A percentile compares a stretch with the other conserved stretches of the same genome.
Evolutionary conservation across 2,797 vertebrate species (phyloP).

Genomic region (Myioborus miniatus): DNA sequence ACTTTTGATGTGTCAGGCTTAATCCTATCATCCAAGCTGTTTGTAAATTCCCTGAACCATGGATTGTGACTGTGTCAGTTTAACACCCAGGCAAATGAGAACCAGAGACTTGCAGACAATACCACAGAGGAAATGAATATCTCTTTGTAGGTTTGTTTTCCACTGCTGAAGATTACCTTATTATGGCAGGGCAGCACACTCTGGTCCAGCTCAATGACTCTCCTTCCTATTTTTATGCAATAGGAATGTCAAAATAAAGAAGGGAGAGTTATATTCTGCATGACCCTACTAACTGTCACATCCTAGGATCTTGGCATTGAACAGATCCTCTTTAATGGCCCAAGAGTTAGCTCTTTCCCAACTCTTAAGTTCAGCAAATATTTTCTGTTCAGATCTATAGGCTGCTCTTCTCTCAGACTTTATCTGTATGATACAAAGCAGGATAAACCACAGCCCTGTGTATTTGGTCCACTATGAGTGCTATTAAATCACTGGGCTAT

Average conservation of each 20-base stretch:
- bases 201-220: not conserved
- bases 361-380: not conserved
- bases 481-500: conserved; percentile 24
- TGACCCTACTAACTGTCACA: conserved; percentile 32
- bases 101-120: not conserved
- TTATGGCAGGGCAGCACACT: not conserved
- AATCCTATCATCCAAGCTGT: not conserved
- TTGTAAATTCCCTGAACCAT: not conserved
- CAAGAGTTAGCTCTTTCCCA: not conserved
- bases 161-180: not conserved
- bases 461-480: conserved; percentile 11
- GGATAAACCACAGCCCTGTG: not conserved
- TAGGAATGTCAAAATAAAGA: conserved; percentile 15
- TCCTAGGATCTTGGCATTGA: conserved; percentile 30
- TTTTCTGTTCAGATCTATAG: not conserved
- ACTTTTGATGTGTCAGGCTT: not conserved
- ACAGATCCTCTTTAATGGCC: conserved; percentile 44
- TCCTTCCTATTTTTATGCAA: not conserved
- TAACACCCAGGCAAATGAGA: not conserved
- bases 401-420: not conserved
- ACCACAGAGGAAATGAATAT: not conserved
- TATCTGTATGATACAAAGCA: conserved; percentile 55
- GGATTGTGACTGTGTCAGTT: not conserved
- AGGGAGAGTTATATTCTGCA: not conserved
- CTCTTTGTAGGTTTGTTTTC: not conserved